These are phyloP conservation scores for Drosophila meridionalis DNA, from an alignment of 2,888 invertebrate species.

Conservation along the genomic window DNA sequence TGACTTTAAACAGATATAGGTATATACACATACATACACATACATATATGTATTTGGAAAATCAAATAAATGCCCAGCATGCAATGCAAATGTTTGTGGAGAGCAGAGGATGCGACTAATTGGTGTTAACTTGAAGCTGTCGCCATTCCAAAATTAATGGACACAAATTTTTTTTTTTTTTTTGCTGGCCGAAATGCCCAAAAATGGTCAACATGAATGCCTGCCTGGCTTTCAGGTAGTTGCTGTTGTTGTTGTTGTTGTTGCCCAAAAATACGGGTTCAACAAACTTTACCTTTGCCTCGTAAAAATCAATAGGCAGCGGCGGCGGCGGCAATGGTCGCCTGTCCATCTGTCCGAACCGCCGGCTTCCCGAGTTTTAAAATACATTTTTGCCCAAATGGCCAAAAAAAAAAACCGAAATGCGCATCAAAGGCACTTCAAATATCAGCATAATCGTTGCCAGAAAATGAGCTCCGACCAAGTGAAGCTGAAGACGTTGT, in stretches of 20 bases:
- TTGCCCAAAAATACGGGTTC: slow-evolving; percentile 40
- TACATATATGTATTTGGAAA: slow-evolving; percentile 33
- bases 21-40: slow-evolving; percentile 8
- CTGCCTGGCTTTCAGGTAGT: slow-evolving; percentile 14
- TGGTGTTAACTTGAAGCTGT: slow-evolving; percentile 70
- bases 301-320: slow-evolving; percentile 76
- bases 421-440: slow-evolving; percentile 80
- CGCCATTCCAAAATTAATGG: slow-evolving; percentile 49
- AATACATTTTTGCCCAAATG: slow-evolving; percentile 59
- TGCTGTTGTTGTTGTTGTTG: slow-evolving; percentile 1
- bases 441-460: slow-evolving; percentile 69
- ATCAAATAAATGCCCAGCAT: slow-evolving; percentile 40
- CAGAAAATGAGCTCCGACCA: slow-evolving; percentile 52
- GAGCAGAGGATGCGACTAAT: slow-evolving; percentile 70
- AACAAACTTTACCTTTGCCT: slow-evolving; percentile 70
- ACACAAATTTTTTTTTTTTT: slow-evolving; percentile 24
- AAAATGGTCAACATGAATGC: slow-evolving; percentile 6
- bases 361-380: slow-evolving; percentile 54
- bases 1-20: slow-evolving; percentile 12
- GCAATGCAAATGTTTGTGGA: slow-evolving; percentile 58
- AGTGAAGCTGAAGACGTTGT: slow-evolving; percentile 1
- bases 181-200: slow-evolving; percentile 15
- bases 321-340: slow-evolving; percentile 15
- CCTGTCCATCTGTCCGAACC: slow-evolving; percentile 5
- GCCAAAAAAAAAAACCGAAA: slow-evolving; percentile 51